Conservation (phyloP, 2,797 vertebrate species). For the Vipera ursinii region DNA sequence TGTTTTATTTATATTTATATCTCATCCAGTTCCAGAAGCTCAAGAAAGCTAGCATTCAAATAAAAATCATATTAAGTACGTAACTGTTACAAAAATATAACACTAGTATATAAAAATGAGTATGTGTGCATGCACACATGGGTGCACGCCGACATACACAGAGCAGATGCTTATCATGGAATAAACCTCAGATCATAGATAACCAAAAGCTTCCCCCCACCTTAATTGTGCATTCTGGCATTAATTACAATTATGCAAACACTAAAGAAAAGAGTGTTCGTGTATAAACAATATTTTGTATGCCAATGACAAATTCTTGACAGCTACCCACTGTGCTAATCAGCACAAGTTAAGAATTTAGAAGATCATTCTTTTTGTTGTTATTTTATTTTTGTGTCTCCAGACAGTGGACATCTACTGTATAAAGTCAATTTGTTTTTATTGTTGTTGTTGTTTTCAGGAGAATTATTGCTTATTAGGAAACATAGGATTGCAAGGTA, state of each 20-base stretch:
- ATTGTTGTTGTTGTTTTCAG: background rate
- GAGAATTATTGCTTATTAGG: background rate
- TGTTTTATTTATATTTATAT: background rate
- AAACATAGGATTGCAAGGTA: background rate
- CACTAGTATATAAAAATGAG: background rate
- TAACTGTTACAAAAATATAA: background rate
- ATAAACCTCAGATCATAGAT: background rate
- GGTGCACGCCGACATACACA: too few relatives aligned
- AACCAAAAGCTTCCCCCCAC: background rate
- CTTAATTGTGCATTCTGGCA: background rate
- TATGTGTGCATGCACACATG: background rate
- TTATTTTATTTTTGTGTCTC: background rate
- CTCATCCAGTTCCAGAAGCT: background rate
- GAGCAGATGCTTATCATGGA: background rate
- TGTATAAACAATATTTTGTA: slow-evolving; percentile 26
- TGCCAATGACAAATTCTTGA: slow-evolving; percentile 11
- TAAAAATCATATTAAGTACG: background rate
- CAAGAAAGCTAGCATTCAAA: background rate
- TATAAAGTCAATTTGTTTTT: background rate
- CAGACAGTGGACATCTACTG: background rate
- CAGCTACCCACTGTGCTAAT: background rate
- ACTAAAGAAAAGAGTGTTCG: slow-evolving; percentile 2
- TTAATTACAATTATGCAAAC: background rate
- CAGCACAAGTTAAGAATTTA: background rate
- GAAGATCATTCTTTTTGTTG: background rate